phyloP scores from a whole-genome alignment of 2,797 vertebrate genomes.

The Neoniphon sammara region DNA sequence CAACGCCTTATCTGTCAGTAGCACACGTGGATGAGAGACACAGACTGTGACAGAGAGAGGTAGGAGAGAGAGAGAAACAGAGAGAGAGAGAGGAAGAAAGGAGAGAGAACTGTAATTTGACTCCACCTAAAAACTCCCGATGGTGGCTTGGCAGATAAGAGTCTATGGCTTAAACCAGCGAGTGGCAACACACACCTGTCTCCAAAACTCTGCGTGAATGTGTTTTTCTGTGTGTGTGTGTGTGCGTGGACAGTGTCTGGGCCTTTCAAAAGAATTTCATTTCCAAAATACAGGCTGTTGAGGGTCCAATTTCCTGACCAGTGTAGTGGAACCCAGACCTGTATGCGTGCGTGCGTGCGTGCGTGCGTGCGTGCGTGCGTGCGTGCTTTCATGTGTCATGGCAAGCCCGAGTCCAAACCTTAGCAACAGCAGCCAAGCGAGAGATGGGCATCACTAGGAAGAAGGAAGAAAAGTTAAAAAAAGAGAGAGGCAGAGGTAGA shows the following conservation, averaged over 20 bases:
- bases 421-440: slow-evolving; percentile 56
- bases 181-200: slow-evolving; percentile 29
- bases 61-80: slow-evolving; percentile 7
- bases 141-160: slow-evolving; percentile 53
- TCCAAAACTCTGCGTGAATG: slow-evolving; percentile 22
- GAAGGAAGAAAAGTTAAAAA: background rate
- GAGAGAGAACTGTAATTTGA: slow-evolving; percentile 17
- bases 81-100: slow-evolving; percentile 14
- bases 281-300: slow-evolving; percentile 65
- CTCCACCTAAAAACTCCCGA: slow-evolving; percentile 56
- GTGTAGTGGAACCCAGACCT: slow-evolving; percentile 30
- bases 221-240: slow-evolving; percentile 3
- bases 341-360: background rate
- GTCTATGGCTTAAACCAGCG: slow-evolving; percentile 46
- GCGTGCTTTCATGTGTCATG: slow-evolving; percentile 4
- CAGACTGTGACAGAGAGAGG: slow-evolving; percentile 17
- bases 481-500: slow-evolving; percentile 5
- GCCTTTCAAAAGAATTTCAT: slow-evolving; percentile 66
- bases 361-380: slow-evolving; percentile 8
- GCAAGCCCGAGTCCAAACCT: slow-evolving; percentile 33
- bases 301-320: slow-evolving; percentile 73
- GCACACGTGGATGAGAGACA: slow-evolving; percentile 47
- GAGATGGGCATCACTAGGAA: slow-evolving; percentile 51
- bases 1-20: slow-evolving; percentile 62
- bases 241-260: slow-evolving; percentile 4